Percentiles rank a stretch among this genome's conserved stretches.
Conservation (phyloP, 2,888 invertebrate genomes). For the Parnassius smintheus region DNA sequence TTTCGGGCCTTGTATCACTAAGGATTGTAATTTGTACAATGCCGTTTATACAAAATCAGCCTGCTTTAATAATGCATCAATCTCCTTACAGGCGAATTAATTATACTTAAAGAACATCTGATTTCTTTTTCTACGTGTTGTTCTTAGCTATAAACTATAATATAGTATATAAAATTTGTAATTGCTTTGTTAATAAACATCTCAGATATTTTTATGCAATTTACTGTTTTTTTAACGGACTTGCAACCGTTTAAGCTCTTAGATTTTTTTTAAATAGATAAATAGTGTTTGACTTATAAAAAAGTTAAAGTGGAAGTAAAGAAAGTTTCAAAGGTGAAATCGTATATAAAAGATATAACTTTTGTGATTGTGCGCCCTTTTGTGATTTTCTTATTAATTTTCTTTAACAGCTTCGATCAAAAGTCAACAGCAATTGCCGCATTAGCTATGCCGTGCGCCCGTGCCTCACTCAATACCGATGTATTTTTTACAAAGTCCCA, state of each 20-base stretch:
- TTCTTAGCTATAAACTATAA: too few species aligned
- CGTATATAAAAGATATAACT: not conserved
- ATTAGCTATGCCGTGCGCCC: constrained; percentile 13
- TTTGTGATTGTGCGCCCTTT: constrained; percentile 5
- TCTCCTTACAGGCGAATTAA: too few species aligned
- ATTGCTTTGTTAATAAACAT: too few species aligned
- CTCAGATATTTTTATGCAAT: too few species aligned
- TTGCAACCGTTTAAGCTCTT: too few species aligned
- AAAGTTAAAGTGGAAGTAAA: not conserved
- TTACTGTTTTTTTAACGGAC: too few species aligned
- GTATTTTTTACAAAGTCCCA: constrained; percentile 9
- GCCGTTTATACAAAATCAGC: constrained; percentile 34
- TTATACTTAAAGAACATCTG: too few species aligned
- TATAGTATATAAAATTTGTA: too few species aligned
- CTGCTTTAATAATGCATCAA: not conserved
- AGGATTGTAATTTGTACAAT: constrained; percentile 48
- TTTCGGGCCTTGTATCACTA: constrained; percentile 45
- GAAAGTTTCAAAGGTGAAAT: constrained; percentile 7
- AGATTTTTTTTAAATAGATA: too few species aligned
- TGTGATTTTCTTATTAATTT: constrained; percentile 13
- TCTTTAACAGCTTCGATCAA: constrained; percentile 12
- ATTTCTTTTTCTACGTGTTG: too few species aligned
- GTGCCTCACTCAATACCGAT: not conserved
- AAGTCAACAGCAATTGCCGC: constrained; percentile 12
- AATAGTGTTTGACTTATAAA: too few species aligned